Percentiles rank a stretch among this genome's conserved stretches.
phyloP scores from a whole-genome alignment of 2,888 invertebrate species.

The Nematopogon swammerdamellus region DNA sequence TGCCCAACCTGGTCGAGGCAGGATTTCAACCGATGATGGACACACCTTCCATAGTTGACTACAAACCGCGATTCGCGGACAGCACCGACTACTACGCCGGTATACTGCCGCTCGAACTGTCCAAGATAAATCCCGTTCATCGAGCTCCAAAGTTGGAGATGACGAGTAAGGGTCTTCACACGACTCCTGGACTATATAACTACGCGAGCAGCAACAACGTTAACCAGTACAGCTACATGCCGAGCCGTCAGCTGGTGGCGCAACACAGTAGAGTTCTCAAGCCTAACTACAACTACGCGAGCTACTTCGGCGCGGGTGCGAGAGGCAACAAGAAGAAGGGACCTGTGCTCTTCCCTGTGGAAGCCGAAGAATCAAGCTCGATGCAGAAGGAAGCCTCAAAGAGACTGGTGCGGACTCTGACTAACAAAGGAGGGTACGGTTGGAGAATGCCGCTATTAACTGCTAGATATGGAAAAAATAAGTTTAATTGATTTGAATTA shows the following conservation, averaged over 20 bases:
- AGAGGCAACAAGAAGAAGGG: slow-evolving; percentile 4
- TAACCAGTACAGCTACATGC: not conserved
- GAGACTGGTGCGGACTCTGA: slow-evolving; percentile 10
- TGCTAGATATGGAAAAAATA: slow-evolving; percentile 16
- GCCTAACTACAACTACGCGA: slow-evolving; percentile 1
- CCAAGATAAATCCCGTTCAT: slow-evolving; percentile 7
- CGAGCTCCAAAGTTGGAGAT: slow-evolving; percentile 6
- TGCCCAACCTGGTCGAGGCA: slow-evolving; percentile 10
- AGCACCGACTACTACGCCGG: no score
- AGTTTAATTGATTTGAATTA: not conserved
- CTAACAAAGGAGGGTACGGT: slow-evolving; percentile 12
- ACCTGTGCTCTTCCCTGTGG: slow-evolving; percentile 9
- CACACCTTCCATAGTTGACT: slow-evolving; percentile 14
- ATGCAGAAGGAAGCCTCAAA: slow-evolving; percentile 11
- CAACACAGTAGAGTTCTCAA: slow-evolving; percentile 2
- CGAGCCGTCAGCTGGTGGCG: not conserved
- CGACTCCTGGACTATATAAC: slow-evolving; percentile 44
- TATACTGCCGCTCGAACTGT: slow-evolving; percentile 13
- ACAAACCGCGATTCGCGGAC: slow-evolving; percentile 6
- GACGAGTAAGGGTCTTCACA: slow-evolving; percentile 17
- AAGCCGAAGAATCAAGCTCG: slow-evolving; percentile 5
- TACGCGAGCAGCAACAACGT: slow-evolving; percentile 20
- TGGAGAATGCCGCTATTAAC: not conserved
- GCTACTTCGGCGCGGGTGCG: not conserved
- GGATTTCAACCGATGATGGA: slow-evolving; percentile 10